Evolutionary conservation across 2,888 invertebrate species (phyloP).

Genomic region (Ctenicera cuprea): DNA sequence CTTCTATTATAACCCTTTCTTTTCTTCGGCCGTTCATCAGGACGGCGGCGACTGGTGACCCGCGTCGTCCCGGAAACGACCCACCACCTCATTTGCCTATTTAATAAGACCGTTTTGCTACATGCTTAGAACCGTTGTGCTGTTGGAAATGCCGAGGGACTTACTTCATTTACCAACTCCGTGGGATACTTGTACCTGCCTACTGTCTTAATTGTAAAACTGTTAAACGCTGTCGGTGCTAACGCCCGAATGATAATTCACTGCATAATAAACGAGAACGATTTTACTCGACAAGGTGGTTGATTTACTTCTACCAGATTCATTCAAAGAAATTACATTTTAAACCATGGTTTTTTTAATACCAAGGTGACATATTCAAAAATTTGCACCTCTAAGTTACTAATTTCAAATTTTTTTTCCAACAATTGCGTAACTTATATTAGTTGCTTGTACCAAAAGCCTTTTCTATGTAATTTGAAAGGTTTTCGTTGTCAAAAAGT

Average conservation of each 20-base stretch:
- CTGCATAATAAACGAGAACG: constrained; percentile 22
- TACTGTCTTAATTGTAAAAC: constrained; percentile 45
- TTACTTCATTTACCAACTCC: constrained; percentile 40
- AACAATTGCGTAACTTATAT: too few relatives aligned
- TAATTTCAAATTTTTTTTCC: too few relatives aligned
- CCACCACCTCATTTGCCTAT: constrained; percentile 67
- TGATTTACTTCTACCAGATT: background rate
- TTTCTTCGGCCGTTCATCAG: constrained; percentile 63
- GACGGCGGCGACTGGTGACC: constrained; percentile 59
- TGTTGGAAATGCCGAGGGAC: constrained; percentile 33
- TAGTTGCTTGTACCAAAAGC: too few relatives aligned
- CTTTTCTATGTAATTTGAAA: too few relatives aligned
- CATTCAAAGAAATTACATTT: too few relatives aligned
- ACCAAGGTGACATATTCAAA: too few relatives aligned
- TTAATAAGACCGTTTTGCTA: constrained; percentile 67
- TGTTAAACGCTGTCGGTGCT: constrained; percentile 19
- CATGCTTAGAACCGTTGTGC: constrained; percentile 51
- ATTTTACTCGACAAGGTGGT: background rate
- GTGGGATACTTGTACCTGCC: constrained; percentile 49
- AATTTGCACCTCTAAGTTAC: too few relatives aligned
- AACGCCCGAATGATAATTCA: constrained; percentile 26
- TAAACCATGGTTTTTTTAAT: too few relatives aligned
- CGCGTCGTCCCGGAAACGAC: constrained; percentile 60
- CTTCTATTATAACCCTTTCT: constrained; percentile 59
- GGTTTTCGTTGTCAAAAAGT: too few relatives aligned